Evolutionary conservation across 1,140 invertebrate species (phyloP).

Genomic region (Chionoecetes opilio): DNA sequence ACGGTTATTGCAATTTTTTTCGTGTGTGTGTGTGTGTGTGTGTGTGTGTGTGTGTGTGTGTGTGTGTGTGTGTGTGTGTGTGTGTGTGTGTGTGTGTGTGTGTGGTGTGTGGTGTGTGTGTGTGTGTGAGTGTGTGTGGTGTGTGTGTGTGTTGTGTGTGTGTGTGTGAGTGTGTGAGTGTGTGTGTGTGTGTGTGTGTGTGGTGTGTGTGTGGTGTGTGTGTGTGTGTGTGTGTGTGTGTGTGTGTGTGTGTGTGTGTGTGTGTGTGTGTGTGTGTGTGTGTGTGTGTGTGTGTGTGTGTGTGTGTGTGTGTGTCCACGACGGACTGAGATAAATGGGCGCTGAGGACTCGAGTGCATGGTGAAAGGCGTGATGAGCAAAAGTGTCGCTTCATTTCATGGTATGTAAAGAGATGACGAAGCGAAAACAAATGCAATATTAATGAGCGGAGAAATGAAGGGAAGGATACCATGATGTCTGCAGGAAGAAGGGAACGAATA

Average conservation of each 20-base stretch:
- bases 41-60: conserved; percentile 18
- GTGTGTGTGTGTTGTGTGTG: conserved; percentile 17
- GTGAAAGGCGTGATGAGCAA: neutral
- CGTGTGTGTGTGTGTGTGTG: conserved; percentile 7
- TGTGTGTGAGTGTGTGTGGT: neutral
- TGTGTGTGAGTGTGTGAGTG: neutral
- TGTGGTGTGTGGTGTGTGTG: conserved; percentile 18
- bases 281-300: conserved; percentile 18
- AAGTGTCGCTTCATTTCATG: neutral
- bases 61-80: conserved; percentile 18
- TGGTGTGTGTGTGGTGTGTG: neutral
- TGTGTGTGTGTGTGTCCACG: neutral
- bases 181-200: conserved; percentile 20
- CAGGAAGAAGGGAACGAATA: too few relatives aligned
- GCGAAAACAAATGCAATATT: neutral
- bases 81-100: neutral
- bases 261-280: conserved; percentile 18
- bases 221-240: conserved; percentile 18
- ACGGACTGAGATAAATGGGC: neutral
- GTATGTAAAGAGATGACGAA: neutral
- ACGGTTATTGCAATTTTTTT: too few relatives aligned
- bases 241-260: neutral
- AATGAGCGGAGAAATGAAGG: neutral
- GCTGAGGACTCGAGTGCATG: neutral
- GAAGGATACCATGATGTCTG: too few relatives aligned